A percentile compares a stretch with the other conserved stretches of the same genome.
phyloP scores from a whole-genome alignment of 2,888 invertebrate species.

The Pocota personata region DNA sequence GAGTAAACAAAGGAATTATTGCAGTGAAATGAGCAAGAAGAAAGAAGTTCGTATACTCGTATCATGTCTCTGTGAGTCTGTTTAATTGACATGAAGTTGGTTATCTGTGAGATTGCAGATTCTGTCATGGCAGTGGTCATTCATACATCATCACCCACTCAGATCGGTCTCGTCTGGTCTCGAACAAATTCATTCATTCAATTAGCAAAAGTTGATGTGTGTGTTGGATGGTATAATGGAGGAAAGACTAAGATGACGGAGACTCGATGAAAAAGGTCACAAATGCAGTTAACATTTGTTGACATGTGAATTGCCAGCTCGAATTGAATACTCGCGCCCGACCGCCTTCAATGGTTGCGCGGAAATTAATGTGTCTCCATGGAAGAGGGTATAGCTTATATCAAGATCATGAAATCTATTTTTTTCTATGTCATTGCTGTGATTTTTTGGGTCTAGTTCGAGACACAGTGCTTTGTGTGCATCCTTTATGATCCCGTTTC shows the following conservation, averaged over 20 bases:
- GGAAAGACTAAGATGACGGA: conserved; percentile 35
- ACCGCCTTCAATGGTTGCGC: conserved; percentile 4
- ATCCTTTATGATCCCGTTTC: neutral
- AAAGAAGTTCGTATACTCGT: neutral
- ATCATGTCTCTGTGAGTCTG: neutral
- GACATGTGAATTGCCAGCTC: conserved; percentile 37
- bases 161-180: conserved; percentile 25
- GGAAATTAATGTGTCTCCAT: conserved; percentile 24
- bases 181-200: conserved; percentile 55
- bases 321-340: neutral
- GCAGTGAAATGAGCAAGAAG: neutral
- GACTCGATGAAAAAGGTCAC: conserved; percentile 69
- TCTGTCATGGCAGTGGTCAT: conserved; percentile 23
- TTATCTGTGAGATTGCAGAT: conserved; percentile 20
- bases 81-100: conserved; percentile 3
- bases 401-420: conserved; percentile 43
- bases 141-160: conserved; percentile 59
- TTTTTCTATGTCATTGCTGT: conserved; percentile 2
- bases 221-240: conserved; percentile 3
- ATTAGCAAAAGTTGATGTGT: conserved; percentile 26
- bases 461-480: neutral
- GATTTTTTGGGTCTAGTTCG: neutral
- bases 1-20: conserved; percentile 34
- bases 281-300: conserved; percentile 74
- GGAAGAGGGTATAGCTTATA: conserved; percentile 8